Evolutionary conservation across 2,888 invertebrate species (phyloP), one percentile per base, ranked within the genome.

Genomic region (Taphrorychus bicolor): DNA sequence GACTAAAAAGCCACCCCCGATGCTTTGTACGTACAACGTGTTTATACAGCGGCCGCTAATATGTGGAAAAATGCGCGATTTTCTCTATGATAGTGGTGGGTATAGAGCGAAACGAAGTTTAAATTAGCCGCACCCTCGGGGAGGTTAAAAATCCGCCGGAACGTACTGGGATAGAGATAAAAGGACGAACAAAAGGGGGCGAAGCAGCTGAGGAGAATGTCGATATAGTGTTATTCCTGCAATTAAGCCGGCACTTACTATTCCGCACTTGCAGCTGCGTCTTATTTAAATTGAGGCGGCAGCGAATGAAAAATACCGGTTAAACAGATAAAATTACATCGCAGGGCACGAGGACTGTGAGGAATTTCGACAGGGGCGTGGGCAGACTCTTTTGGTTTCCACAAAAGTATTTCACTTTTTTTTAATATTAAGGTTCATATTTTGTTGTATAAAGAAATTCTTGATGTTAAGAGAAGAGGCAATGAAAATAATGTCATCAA

Each of bases 231-330:
- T 61, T 66, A 57, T 62, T 67, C 59, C 62, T 41, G 52, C 62
- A 67, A 67, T 67, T 67, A 67, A 62, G 54, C 48, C 23, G 67
- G 62, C 59, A 62, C 62, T 67, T 67, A 53, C 62, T 67, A 67
- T 67, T 67, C 67, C 48, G 59, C 62, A 67, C 59, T 59, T 58
- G 62, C 67, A 67, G 67, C 67, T 67, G 67, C 59, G 67, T 67
- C 67, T 67, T 62, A 62, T 67, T 67, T 67, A 67, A 67, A 67
- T 67, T 66, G 61, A 60, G 49, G 54, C 60, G 52, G 24, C 59
- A 40, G 49, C 48, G 40, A 66, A 66, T 61, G 66, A 66, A 66
- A 66, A 66, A 66, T 66, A 53, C 61, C 66, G 32, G 66, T 66
- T 61, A 66, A 66, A 66, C 66, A 66, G 66, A 66, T 61, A 66